Evolutionary conservation across 2,888 invertebrate species (phyloP), one percentile per base, ranked within the genome.

Genomic region (Creontiades dilutus): DNA sequence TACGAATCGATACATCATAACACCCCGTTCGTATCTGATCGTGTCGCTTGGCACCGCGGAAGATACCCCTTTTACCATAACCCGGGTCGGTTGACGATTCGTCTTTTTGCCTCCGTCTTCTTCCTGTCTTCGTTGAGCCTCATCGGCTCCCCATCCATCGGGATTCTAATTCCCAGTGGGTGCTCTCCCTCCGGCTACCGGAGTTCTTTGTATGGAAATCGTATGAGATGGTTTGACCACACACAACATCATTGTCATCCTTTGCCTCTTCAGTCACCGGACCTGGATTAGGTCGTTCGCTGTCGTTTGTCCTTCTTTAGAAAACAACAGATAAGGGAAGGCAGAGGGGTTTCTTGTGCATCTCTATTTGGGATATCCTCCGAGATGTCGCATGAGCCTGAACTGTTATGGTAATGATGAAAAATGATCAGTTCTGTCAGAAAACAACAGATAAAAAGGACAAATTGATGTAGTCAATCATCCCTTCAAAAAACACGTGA

Each of bases 171-270:
- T 37, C 68, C 27, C 68, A 68, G 23, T 23, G 68, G 61, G 61
- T 61, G 61, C 81, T 81, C 48, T 23, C 23, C 82, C 52, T 16
- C 23, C 47, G 47, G 75, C 86, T 86, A 86, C 86, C 48, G 86
- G 68, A 61, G 85, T 57, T 86, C 86, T 86, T 86, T 86, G 86
- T 86, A 86, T 86, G 86, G 86, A 86, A 86, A 86, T 86, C 86
- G 14, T 19, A 47, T 68, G 75, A 19, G 75, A 86, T 86, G 68
- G 68, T 86, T 68, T 86, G 86, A 86, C 86, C 86, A 86, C 86
- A 86, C 86, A 86, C 86, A 86, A 86, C 86, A 86, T 86, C 86
- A 86, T 86, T 86, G 86, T 86, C 86, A 86, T 86, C 86, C 86
- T 85, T 11, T 86, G 27, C 82, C 52, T 52, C 68, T 68, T 68